Percentiles rank a stretch among this genome's conserved stretches.
Conservation (phyloP, 2,888 invertebrate genomes). For the Hydroisotoma schaefferi region DNA sequence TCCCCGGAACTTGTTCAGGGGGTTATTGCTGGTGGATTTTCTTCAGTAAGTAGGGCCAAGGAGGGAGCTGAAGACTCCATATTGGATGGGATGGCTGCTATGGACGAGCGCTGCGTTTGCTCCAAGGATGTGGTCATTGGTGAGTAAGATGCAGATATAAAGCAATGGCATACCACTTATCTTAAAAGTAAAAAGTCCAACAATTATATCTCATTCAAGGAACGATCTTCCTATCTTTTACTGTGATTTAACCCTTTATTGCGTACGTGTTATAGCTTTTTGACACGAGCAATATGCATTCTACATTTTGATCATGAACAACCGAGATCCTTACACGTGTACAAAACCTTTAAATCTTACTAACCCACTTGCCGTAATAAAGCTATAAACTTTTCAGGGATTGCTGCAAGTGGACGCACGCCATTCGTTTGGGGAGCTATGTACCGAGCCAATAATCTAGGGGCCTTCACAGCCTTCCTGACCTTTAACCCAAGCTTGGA, state of each 20-base stretch:
- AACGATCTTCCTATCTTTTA: too few species aligned
- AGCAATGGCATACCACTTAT: too few species aligned
- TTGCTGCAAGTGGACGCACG: conserved; percentile 44
- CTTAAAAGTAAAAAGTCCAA: too few species aligned
- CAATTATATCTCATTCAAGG: too few species aligned
- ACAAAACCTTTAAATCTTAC: not conserved
- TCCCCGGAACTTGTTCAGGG: conserved; percentile 45
- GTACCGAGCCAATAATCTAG: conserved; percentile 30
- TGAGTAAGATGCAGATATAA: too few species aligned
- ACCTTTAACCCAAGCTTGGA: conserved; percentile 40
- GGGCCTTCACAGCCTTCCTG: conserved; percentile 41
- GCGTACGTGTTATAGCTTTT: too few species aligned
- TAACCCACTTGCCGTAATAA: not conserved
- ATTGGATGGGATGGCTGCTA: conserved; percentile 35
- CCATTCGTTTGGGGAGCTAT: conserved; percentile 48
- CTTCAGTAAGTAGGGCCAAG: conserved; percentile 36
- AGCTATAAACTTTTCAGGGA: conserved; percentile 28
- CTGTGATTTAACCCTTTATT: too few species aligned
- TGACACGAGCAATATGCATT: too few species aligned
- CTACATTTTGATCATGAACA: too few species aligned
- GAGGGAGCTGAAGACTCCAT: conserved; percentile 46
- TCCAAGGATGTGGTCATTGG: conserved; percentile 44
- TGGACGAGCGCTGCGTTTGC: conserved; percentile 26
- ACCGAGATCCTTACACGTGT: too few species aligned
- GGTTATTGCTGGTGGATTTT: conserved; percentile 41